phyloP scores from a whole-genome alignment of 2,888 invertebrate genomes.

The Lepidocyrtoides sp. region DNA sequence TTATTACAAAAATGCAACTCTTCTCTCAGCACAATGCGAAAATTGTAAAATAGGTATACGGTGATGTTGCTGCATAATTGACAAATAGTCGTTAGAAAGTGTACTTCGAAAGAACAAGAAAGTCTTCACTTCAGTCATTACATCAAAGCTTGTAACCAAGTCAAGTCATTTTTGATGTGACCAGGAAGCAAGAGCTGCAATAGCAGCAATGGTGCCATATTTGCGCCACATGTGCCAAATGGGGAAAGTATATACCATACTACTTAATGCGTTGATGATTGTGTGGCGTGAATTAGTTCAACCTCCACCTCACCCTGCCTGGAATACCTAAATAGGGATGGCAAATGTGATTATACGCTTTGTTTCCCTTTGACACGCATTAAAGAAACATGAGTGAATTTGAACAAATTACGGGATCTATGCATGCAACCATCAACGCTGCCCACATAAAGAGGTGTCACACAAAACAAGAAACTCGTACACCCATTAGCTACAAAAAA shows the following conservation, averaged over 20 bases:
- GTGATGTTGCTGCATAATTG: too few relatives aligned
- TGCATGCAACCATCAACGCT: constrained; percentile 57
- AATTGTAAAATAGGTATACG: too few relatives aligned
- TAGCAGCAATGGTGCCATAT: background rate
- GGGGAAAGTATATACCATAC: constrained; percentile 37
- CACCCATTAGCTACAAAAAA: background rate
- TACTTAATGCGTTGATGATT: constrained; percentile 64
- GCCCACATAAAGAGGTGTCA: background rate
- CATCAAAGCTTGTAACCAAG: background rate
- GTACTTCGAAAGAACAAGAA: background rate
- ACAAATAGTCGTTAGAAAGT: background rate
- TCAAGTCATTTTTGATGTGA: constrained; percentile 4
- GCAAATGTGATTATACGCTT: constrained; percentile 52
- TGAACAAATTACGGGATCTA: constrained; percentile 53
- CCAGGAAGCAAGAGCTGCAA: too few relatives aligned
- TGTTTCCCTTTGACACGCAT: constrained; percentile 66
- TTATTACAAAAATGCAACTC: too few relatives aligned
- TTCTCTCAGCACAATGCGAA: too few relatives aligned
- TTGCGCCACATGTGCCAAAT: constrained; percentile 69
- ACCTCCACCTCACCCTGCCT: background rate
- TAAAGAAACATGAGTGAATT: constrained; percentile 27
- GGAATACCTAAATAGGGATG: background rate
- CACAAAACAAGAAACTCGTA: constrained; percentile 43
- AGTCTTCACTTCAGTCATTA: constrained; percentile 10
- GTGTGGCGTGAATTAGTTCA: constrained; percentile 72